Evolutionary conservation across 30 jellyfish, hydroid and myxozoan genomes (phyloP).

Genomic region (Hydractinia symbiolongicarpus): DNA sequence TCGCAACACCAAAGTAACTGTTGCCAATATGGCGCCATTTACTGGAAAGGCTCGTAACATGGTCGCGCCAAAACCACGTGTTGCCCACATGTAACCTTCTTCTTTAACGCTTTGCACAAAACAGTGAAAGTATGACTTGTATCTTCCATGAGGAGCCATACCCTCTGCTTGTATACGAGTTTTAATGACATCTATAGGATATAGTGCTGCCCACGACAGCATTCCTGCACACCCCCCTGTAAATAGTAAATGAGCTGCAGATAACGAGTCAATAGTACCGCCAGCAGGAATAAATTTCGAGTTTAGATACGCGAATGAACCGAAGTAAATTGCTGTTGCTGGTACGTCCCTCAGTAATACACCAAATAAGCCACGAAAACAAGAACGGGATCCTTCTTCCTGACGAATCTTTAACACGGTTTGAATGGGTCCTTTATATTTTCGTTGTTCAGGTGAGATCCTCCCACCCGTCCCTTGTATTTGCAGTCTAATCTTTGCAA

Average conservation of each 20-base stretch:
- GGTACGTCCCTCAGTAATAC: constrained; percentile 37
- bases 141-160: constrained; percentile 27
- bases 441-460: neutral
- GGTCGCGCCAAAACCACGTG: constrained; percentile 37
- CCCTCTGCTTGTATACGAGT: constrained; percentile 54
- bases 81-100: constrained; percentile 30
- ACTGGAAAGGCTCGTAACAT: constrained; percentile 42
- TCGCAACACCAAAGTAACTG: constrained; percentile 38
- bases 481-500: constrained; percentile 33
- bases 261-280: constrained; percentile 13
- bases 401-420: neutral
- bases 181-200: constrained; percentile 44
- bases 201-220: constrained; percentile 31
- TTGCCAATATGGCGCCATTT: constrained; percentile 39
- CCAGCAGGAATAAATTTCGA: constrained; percentile 10
- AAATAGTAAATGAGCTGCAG: neutral
- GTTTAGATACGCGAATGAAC: constrained; percentile 9
- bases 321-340: constrained; percentile 36
- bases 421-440: constrained; percentile 42
- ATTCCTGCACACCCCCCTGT: constrained; percentile 46
- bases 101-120: neutral
- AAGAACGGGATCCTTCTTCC: constrained; percentile 19
- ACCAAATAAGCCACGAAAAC: constrained; percentile 34
- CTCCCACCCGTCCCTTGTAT: constrained; percentile 36
- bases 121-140: constrained; percentile 18